These are phyloP conservation scores for Tenebrosternarchus preto DNA, from an alignment of 2,113 vertebrate genomes.

Conservation along the genomic window DNA sequence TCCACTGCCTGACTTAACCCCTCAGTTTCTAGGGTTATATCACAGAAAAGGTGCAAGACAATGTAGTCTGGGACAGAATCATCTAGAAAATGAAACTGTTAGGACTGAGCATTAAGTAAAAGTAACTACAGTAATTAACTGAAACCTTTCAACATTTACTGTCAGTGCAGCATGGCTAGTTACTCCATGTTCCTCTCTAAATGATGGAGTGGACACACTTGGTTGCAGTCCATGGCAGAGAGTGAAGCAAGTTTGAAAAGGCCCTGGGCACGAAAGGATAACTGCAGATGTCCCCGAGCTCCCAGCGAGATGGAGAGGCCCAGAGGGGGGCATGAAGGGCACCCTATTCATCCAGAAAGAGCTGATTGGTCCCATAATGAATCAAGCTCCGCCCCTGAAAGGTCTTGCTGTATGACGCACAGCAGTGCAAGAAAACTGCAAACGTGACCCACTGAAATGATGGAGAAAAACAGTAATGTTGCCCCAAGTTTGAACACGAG, in stretches of 20 bases:
- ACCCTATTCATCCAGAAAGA: constrained; percentile 53
- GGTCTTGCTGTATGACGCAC: neutral
- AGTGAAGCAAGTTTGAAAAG: constrained; percentile 14
- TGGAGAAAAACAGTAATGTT: neutral
- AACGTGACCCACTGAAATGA: too few species aligned
- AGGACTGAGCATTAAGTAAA: too few species aligned
- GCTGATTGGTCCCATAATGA: constrained; percentile 50
- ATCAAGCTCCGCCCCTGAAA: constrained; percentile 24
- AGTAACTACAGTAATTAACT: neutral
- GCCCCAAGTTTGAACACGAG: neutral
- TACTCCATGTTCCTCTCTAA: neutral
- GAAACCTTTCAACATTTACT: neutral
- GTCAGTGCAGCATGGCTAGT: neutral
- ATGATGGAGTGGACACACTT: constrained; percentile 25
- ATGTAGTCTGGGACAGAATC: too few species aligned
- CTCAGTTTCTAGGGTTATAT: too few species aligned
- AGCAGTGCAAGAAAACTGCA: neutral
- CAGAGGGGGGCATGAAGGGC: constrained; percentile 43
- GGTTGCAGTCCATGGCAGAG: constrained; percentile 17
- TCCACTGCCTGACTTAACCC: too few species aligned
- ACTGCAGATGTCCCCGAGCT: constrained; percentile 61
- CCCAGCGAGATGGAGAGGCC: constrained; percentile 60
- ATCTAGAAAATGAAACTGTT: too few species aligned
- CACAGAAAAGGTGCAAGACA: too few species aligned
- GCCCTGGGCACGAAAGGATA: constrained; percentile 47